Evolutionary conservation across 2,888 invertebrate genomes (phyloP).

Genomic region (Nebria brevicollis): DNA sequence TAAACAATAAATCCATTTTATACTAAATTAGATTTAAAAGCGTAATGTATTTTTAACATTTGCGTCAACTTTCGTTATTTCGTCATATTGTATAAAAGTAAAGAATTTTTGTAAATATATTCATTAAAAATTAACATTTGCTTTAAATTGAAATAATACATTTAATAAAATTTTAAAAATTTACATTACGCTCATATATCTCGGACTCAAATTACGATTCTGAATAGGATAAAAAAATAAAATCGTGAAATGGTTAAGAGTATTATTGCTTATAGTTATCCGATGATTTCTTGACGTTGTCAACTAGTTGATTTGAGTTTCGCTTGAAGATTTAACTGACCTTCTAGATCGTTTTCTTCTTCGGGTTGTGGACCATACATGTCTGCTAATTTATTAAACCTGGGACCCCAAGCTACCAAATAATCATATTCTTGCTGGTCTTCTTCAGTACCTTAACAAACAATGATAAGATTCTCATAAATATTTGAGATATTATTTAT

Average conservation of each 20-base stretch:
- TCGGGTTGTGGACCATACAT: constrained; percentile 85
- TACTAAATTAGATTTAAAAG: background rate
- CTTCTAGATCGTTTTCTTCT: constrained; percentile 75
- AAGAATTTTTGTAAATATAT: no score
- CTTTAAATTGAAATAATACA: no score
- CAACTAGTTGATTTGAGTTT: background rate
- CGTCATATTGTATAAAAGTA: no score
- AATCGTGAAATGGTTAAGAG: background rate
- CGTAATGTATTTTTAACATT: background rate
- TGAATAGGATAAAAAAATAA: background rate
- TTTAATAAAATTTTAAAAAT: no score
- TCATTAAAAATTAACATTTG: no score
- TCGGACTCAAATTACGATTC: background rate
- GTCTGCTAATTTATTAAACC: constrained; percentile 95
- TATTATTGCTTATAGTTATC: background rate
- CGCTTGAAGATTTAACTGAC: constrained; percentile 52
- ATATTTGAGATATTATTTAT: no score
- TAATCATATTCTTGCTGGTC: constrained; percentile 97
- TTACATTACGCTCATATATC: no score
- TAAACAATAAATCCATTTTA: no score
- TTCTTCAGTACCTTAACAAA: constrained; percentile 83
- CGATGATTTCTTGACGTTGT: background rate
- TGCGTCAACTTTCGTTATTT: no score
- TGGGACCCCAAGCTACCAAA: constrained; percentile 95
- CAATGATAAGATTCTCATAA: no score